A percentile compares a stretch with the other conserved stretches of the same genome.
Evolutionary conservation across 1,140 invertebrate genomes (phyloP).

Genomic region (Alviniconcha marisindica): DNA sequence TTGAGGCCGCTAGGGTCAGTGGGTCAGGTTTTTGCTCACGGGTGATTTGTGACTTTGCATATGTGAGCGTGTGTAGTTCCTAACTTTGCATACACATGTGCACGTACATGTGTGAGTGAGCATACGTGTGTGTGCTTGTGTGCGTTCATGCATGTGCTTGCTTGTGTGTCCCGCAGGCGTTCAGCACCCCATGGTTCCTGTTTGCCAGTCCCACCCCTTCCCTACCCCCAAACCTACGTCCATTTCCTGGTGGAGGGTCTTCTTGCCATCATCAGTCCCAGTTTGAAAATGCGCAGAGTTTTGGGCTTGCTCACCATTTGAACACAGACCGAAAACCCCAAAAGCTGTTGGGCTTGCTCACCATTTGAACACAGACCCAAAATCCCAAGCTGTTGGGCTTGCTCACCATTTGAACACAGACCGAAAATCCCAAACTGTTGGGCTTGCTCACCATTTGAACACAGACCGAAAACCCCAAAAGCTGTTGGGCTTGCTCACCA

Average conservation of each 20-base stretch:
- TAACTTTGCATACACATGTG: background rate
- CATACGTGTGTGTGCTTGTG: background rate
- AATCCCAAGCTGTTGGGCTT: no score
- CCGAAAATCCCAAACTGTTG: no score
- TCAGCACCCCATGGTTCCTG: slow-evolving; percentile 99
- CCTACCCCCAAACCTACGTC: slow-evolving; percentile 98
- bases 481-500: no score
- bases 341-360: no score
- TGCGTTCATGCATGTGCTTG: background rate
- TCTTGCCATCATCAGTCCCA: slow-evolving; percentile 99
- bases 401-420: no score
- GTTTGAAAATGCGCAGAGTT: slow-evolving; percentile 97
- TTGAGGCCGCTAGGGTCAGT: no score
- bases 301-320: no score
- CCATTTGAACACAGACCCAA: no score
- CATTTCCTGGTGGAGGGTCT: slow-evolving; percentile 99
- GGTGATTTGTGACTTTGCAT: background rate
- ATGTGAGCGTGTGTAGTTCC: background rate
- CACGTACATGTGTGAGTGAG: background rate
- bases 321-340: no score
- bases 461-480: no score
- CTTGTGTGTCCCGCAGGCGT: slow-evolving; percentile 80
- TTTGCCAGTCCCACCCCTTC: slow-evolving; percentile 97
- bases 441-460: no score
- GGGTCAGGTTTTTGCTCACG: no score